Evolutionary conservation across 2,888 invertebrate species (phyloP).

Genomic region (Chelonus formosanus): DNA sequence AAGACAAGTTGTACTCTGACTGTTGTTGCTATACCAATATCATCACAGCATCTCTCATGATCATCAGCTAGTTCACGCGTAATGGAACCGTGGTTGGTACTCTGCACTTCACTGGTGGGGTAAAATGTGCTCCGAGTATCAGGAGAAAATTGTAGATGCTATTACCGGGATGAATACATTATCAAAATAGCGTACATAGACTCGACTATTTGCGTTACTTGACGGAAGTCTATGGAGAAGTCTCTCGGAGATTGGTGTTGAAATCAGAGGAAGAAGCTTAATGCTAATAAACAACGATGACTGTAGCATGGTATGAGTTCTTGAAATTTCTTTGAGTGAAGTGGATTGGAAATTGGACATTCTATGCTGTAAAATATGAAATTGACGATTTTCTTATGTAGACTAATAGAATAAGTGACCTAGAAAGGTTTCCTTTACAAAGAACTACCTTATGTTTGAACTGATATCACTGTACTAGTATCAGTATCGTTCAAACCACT

Average conservation of each 20-base stretch:
- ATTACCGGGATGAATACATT: conserved; percentile 35
- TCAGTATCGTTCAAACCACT: neutral
- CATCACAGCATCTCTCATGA: neutral
- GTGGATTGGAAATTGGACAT: neutral
- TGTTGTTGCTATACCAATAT: conserved; percentile 2
- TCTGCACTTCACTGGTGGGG: conserved; percentile 6
- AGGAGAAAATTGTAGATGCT: conserved; percentile 30
- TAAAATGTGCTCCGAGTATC: conserved; percentile 21
- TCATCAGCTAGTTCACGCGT: conserved; percentile 29
- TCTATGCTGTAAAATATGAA: neutral
- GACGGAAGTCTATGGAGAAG: neutral
- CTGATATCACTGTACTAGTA: conserved; percentile 6
- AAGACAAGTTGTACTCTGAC: neutral
- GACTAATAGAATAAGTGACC: conserved; percentile 1
- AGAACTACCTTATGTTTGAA: neutral
- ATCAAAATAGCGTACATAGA: conserved; percentile 5
- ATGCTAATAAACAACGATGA: too few species aligned
- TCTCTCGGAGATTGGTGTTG: neutral
- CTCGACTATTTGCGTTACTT: neutral
- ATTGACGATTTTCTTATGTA: neutral
- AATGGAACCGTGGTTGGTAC: conserved; percentile 27
- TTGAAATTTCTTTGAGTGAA: too few species aligned
- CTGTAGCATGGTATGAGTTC: too few species aligned
- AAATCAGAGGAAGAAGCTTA: neutral
- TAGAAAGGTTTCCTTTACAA: conserved; percentile 12